Percentiles rank a stretch among this genome's conserved stretches.
Conservation (phyloP, 2,888 invertebrate species). For the Elysia crispata region DNA sequence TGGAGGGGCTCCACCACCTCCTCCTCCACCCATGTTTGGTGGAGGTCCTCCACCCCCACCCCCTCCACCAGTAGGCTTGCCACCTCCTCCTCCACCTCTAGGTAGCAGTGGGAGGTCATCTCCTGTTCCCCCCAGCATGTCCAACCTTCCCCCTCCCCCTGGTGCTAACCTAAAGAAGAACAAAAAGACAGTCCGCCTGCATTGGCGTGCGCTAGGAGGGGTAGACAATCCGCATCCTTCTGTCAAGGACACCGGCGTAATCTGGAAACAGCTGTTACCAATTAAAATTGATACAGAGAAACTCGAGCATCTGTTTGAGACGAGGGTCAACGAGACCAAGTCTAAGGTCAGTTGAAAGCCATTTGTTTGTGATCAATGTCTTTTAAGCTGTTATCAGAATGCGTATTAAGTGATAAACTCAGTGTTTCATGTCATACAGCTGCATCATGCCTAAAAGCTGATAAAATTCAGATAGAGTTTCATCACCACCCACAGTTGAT, state of each 20-base stretch:
- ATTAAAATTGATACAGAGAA: conserved; percentile 93
- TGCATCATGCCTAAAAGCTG: no score
- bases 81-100: conserved; percentile 65
- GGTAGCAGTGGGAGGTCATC: conserved; percentile 40
- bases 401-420: no score
- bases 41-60: conserved; percentile 52
- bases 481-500: no score
- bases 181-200: conserved; percentile 96
- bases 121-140: conserved; percentile 61
- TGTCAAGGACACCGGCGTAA: conserved; percentile 68
- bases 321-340: conserved; percentile 94
- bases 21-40: conserved; percentile 63
- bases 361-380: no score
- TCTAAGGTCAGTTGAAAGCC: conserved; percentile 87
- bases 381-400: no score
- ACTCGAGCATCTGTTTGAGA: conserved; percentile 97
- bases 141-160: conserved; percentile 69
- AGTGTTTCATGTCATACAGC: no score
- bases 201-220: conserved; percentile 91
- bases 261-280: conserved; percentile 78
- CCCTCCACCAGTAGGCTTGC: conserved; percentile 49
- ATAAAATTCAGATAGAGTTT: no score
- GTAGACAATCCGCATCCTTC: conserved; percentile 59
- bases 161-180: conserved; percentile 79
- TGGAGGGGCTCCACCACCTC: conserved; percentile 63